These are phyloP conservation scores for Panagrolaimus sp. DNA, from an alignment of 1,140 invertebrate species.

Conservation along the genomic window DNA sequence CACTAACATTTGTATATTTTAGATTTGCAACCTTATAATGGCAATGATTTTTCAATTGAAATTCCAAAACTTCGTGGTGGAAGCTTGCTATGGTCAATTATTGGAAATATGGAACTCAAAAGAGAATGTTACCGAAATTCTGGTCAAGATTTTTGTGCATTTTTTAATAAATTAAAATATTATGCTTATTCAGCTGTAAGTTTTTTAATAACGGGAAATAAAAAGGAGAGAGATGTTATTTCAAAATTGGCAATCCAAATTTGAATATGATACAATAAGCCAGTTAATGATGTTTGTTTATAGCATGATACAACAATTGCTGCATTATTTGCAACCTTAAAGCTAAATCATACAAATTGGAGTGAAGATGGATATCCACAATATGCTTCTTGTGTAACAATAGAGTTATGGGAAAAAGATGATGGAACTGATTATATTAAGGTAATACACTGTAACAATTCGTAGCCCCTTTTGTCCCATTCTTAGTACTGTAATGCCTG, in stretches of 20 bases:
- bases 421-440: too few relatives aligned
- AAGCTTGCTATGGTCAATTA: background rate
- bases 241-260: too few relatives aligned
- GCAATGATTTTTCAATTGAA: background rate
- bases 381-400: conserved; percentile 29
- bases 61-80: conserved; percentile 3
- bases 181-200: conserved; percentile 5
- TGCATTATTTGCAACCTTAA: conserved; percentile 30
- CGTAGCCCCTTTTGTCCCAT: too few relatives aligned
- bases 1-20: background rate
- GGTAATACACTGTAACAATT: too few relatives aligned
- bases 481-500: too few relatives aligned
- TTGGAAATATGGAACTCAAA: background rate
- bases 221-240: too few relatives aligned
- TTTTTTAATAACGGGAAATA: too few relatives aligned
- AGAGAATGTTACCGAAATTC: background rate
- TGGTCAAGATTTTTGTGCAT: background rate
- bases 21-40: background rate
- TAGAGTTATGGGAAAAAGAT: conserved; percentile 32
- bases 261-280: too few relatives aligned
- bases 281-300: too few relatives aligned
- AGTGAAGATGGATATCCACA: conserved; percentile 30
- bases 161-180: conserved; percentile 4
- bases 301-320: conserved; percentile 26
- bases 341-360: conserved; percentile 36